These are phyloP conservation scores for Poliocrania exsul DNA, from an alignment of 2,797 vertebrate species.

Conservation along the genomic window DNA sequence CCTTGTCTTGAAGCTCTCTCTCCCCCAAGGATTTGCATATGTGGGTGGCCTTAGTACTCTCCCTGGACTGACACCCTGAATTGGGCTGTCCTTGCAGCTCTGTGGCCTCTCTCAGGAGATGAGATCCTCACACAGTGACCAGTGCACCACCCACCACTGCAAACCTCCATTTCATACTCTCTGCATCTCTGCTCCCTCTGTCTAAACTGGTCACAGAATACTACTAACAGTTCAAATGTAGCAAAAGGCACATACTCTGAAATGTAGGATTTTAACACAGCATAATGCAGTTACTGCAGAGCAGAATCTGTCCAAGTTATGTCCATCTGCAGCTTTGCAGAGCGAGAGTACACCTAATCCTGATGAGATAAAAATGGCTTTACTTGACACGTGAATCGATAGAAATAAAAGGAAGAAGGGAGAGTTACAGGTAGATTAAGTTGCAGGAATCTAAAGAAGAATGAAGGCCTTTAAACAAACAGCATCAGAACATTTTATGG, in stretches of 20 bases:
- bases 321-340: neutral
- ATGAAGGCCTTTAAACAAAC: neutral
- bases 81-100: neutral
- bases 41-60: neutral
- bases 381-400: neutral
- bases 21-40: neutral
- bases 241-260: neutral
- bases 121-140: neutral
- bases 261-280: neutral
- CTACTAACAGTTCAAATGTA: neutral
- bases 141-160: neutral
- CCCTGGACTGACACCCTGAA: neutral
- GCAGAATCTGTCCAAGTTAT: neutral
- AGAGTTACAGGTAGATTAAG: neutral
- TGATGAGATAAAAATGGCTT: neutral
- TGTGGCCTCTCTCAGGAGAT: neutral
- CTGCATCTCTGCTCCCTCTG: neutral
- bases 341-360: neutral
- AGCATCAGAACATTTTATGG: neutral
- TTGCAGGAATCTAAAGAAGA: neutral
- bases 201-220: neutral
- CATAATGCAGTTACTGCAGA: neutral
- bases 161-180: neutral
- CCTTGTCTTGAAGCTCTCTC: neutral
- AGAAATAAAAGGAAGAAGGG: neutral